Base-by-base conservation (phyloP, 2,888 invertebrate species). In the Pollenia griseotomentosa region DNA sequence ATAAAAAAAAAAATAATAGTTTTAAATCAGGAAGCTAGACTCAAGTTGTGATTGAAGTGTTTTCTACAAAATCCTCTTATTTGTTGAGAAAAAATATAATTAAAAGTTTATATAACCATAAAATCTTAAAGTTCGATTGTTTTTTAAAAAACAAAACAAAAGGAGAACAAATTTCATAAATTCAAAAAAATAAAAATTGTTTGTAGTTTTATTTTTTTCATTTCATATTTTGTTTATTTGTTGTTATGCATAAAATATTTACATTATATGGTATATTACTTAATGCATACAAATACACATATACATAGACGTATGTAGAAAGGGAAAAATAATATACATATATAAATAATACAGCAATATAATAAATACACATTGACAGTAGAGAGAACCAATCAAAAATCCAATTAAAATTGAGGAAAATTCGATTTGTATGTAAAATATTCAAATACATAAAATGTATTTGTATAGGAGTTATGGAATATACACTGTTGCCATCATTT, bases 391-490 rank as follows among this genome's bases (percentile, higher is more conserved):
- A 92, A 92, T 92, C 92, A 92, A 92, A 92, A 92, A 92, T 92
- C 92, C 92, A 92, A 92, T 92, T 92, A 92, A 92, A 92, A 92
- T 92, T 92, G 92, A 91, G 92, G 90, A 91, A 92, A 92, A 92
- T 92, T 92, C 92, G 92, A 92, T 92, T 92, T 92, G 91, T 92
- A 92, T 92, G 92, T 92, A 92, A 92, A 92, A 92, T 91, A 92
- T 88, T 91, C 88, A 88, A 82, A 86, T 82, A 83, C 57, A 81
- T 81, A 66, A 65, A 33, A 33, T 33, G 33, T 33, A 33, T 71
- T 85, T 57, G 66, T 74, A 82, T 71, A 77, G 70, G 73, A 84
- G 78, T 81, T 78, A 78, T 66, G 87, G 81, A 51, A 75, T 75
- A 70, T 57, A 44, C 33, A 4, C 48, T 57, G 59, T 61, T 83